These are phyloP conservation scores for Girardinichthys multiradiatus DNA, from an alignment of 2,113 vertebrate species.

Conservation along the genomic window DNA sequence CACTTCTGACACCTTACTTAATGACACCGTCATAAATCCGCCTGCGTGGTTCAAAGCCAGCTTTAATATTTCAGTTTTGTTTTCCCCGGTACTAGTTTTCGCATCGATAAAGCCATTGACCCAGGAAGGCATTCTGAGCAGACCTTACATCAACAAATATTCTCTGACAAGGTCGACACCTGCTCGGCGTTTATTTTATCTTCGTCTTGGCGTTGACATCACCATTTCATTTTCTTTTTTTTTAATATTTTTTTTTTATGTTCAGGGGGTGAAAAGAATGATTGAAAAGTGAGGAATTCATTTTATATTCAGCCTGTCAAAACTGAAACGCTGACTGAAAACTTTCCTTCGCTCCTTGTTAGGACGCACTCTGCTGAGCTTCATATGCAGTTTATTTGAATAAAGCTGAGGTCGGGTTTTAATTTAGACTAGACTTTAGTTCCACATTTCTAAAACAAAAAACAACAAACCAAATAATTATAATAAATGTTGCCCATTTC, in stretches of 20 bases:
- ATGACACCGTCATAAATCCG: constrained; percentile 23
- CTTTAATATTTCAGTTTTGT: background rate
- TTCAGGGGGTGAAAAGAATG: background rate
- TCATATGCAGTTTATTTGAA: too few species aligned
- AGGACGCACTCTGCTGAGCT: background rate
- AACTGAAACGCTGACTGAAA: background rate
- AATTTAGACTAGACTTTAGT: background rate
- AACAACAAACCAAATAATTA: too few species aligned
- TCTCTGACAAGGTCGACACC: background rate
- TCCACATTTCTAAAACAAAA: background rate
- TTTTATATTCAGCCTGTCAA: too few species aligned
- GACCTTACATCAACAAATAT: constrained; percentile 11
- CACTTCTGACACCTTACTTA: constrained; percentile 10
- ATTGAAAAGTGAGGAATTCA: background rate
- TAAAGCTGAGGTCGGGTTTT: background rate
- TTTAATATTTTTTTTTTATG: background rate
- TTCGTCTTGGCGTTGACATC: constrained; percentile 1
- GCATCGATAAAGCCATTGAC: constrained; percentile 14
- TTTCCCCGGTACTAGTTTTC: constrained; percentile 19
- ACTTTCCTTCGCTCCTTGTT: background rate
- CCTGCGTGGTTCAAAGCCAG: background rate
- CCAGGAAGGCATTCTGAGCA: background rate
- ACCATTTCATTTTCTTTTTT: constrained; percentile 1
- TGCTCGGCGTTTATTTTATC: background rate
- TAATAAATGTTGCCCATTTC: background rate